Base-by-base conservation (phyloP, 1,140 invertebrate species). In the Gerris buenoi region DNA sequence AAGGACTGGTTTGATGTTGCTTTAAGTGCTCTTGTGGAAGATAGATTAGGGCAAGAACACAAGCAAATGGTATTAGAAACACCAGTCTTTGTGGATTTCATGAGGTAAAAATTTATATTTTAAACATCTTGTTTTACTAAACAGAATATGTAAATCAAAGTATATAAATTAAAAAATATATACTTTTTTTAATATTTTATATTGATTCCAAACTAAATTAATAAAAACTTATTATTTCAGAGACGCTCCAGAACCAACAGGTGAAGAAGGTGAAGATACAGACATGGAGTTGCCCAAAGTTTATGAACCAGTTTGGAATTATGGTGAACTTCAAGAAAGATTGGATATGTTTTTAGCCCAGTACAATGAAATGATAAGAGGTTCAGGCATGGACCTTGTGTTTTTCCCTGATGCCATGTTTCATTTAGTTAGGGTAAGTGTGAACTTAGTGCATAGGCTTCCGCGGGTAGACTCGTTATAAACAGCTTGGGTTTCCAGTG, bases 361-460 rank as follows among this genome's bases (percentile, higher is more conserved):
- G 77, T 97, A 93, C 76, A 97, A 98, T 80, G 95, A 97, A 81
- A 95, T 93, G 84, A 90, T 97, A 66, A 82, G 95, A 73, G 94
- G 95, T 0, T 88, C 89, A 68, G 91, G 92, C 58, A 96, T 97
- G 93, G 95, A 98, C 81, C 81, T 98, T 25, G 95, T 98, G n/a
- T 97, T 97, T 79, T 98, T 98, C 76, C 90, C 90, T n/a, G 95
- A 98, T 78, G 95, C 95, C 22, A 97, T 98, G 89, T 80, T 92
- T 58, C 94, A 97, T 82, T 79, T 97, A 68, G 90, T 97, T 15
- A 96, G 95, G 70, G 79, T 80, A 65, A 70, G 56, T 64, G n/a
- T n/a, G n/a, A n/a, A n/a, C n/a, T n/a, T n/a, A n/a, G n/a, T n/a
- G n/a, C n/a, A n/a, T n/a, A n/a, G n/a, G n/a, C n/a, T n/a, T n/a